Conservation (phyloP, 1,140 invertebrate species). For the Orius insidiosus region DNA sequence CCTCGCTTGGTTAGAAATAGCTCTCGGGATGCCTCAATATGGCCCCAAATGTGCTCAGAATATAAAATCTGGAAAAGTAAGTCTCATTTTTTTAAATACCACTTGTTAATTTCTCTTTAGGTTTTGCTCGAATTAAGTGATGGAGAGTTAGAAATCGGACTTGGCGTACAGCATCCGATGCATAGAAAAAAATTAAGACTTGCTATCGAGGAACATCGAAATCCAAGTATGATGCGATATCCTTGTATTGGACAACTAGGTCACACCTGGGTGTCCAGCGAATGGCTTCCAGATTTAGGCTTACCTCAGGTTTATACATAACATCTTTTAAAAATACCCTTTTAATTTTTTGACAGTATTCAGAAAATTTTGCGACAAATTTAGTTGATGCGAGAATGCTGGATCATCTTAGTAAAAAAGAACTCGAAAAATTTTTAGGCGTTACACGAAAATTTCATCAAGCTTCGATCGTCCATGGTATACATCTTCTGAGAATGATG, state of each 20-base stretch:
- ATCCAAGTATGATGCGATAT: slow-evolving; percentile 68
- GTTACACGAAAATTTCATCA: slow-evolving; percentile 86
- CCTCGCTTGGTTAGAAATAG: slow-evolving; percentile 81
- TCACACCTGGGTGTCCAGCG: slow-evolving; percentile 79
- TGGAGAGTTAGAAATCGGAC: slow-evolving; percentile 66
- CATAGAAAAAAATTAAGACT: slow-evolving; percentile 84
- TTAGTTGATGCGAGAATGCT: slow-evolving; percentile 82
- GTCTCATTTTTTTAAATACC: slow-evolving; percentile 15
- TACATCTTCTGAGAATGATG: slow-evolving; percentile 76
- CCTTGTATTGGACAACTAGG: slow-evolving; percentile 69
- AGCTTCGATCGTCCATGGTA: slow-evolving; percentile 79
- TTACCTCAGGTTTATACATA: slow-evolving; percentile 43
- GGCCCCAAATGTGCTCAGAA: slow-evolving; percentile 76
- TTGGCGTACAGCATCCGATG: slow-evolving; percentile 76
- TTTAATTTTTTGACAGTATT: slow-evolving; percentile 48
- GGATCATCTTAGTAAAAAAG: slow-evolving; percentile 81
- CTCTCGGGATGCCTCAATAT: slow-evolving; percentile 85
- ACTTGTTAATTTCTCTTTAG: slow-evolving; percentile 27
- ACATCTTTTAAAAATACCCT: no score
- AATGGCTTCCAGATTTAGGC: slow-evolving; percentile 81
- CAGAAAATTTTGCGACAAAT: slow-evolving; percentile 71
- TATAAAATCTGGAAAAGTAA: slow-evolving; percentile 84
- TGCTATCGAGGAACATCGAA: slow-evolving; percentile 79
- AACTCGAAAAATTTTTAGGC: slow-evolving; percentile 78
- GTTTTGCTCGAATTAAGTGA: slow-evolving; percentile 78